Evolutionary conservation across 2,797 vertebrate genomes (phyloP).

Genomic region (Coranthus polyacanthus): DNA sequence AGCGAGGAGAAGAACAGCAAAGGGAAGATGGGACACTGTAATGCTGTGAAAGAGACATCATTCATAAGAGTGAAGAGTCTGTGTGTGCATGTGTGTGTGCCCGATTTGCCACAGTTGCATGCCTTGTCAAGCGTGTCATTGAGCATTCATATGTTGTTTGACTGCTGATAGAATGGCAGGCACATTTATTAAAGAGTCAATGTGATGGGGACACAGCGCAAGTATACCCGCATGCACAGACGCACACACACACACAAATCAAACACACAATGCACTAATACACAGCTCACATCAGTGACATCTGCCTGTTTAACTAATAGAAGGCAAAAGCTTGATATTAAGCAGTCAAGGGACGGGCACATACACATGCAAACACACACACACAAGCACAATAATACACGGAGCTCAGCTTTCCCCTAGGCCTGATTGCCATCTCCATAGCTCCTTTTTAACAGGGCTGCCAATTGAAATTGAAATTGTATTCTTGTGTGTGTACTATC

Average conservation of each 20-base stretch:
- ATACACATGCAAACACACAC: constrained; percentile 33
- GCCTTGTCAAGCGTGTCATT: constrained; percentile 81
- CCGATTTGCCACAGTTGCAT: constrained; percentile 69
- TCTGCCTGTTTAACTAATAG: constrained; percentile 79
- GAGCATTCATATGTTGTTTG: constrained; percentile 79
- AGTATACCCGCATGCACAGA: constrained; percentile 9
- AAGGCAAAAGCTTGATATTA: constrained; percentile 76
- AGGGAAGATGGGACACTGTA: constrained; percentile 55
- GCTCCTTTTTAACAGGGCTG: constrained; percentile 77
- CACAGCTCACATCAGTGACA: constrained; percentile 73
- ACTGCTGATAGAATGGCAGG: constrained; percentile 76
- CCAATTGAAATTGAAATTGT: constrained; percentile 86
- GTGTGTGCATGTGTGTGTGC: constrained; percentile 4
- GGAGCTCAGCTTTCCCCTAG: constrained; percentile 66
- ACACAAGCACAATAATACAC: constrained; percentile 46
- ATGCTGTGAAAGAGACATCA: constrained; percentile 64
- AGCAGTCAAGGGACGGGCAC: constrained; percentile 48
- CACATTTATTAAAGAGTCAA: constrained; percentile 81
- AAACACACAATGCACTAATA: constrained; percentile 53
- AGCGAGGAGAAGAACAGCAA: constrained; percentile 32
- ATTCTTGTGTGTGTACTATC: constrained; percentile 80
- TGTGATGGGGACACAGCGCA: constrained; percentile 68
- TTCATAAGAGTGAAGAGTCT: constrained; percentile 31
- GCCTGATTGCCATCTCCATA: constrained; percentile 84
- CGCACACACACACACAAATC: constrained; percentile 34